Percentiles rank a stretch among this genome's conserved stretches.
These are phyloP conservation scores for Tinamus guttatus DNA, from an alignment of 2,113 vertebrate genomes.

Conservation along the genomic window DNA sequence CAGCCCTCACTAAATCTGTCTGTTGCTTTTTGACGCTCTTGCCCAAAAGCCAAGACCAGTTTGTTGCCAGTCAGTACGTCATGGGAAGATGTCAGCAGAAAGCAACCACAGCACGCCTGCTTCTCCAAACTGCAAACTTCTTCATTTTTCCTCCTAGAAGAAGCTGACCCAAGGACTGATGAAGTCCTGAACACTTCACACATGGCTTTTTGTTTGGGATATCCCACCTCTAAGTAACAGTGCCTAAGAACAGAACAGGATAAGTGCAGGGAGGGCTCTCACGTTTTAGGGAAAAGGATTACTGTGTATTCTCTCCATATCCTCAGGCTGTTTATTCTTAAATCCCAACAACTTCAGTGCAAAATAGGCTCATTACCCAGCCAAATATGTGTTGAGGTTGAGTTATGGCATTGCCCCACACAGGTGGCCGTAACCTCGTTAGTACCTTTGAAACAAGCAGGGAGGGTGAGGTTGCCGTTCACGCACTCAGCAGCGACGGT, in stretches of 20 bases:
- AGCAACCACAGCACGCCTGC: fast-evolving
- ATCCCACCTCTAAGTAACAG: neutral
- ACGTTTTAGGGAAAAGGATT: neutral
- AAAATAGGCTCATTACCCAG: neutral
- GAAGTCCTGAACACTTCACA: neutral
- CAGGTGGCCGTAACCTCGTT: neutral
- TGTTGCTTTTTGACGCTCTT: neutral
- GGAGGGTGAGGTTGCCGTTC: conserved; percentile 82
- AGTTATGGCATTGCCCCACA: neutral
- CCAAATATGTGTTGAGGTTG: neutral
- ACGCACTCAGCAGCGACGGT: conserved; percentile 78
- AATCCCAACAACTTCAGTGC: neutral
- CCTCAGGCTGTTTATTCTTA: neutral
- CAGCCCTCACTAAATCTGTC: neutral
- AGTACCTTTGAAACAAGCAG: conserved; percentile 87
- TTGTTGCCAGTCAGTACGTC: neutral
- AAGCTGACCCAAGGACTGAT: neutral
- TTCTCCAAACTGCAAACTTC: neutral
- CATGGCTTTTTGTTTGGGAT: neutral
- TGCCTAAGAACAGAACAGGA: neutral
- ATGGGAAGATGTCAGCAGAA: neutral
- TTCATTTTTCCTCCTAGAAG: neutral
- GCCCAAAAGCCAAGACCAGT: neutral
- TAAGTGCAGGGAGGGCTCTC: neutral
- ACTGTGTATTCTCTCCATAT: neutral